Evolutionary conservation across 2,797 vertebrate genomes (phyloP), one percentile per base, ranked within the genome.

Genomic region (Anisognathus igniventris): DNA sequence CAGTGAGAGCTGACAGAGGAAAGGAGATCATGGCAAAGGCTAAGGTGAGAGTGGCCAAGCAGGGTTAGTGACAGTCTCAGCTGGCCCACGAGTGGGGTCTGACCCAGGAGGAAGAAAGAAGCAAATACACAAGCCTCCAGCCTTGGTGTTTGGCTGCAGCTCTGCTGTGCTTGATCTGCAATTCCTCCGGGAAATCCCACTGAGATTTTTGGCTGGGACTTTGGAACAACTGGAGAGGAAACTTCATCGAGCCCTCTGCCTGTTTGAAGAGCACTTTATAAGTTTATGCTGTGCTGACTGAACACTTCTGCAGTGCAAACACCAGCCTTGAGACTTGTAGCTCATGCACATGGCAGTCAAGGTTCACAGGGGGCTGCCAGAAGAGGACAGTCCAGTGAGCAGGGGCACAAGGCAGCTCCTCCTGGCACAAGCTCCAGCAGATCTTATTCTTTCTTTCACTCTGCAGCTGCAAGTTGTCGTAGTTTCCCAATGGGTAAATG

Each of bases 221-320:
- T 94, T 51, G 95, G 95, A 96, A 96, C 72, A 95, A 95, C 90
- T 50, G 64, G 77, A 95, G 86, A 94, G 95, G 88, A 96, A 95
- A 92, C 92, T 92, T 93, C 93, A 82, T 62, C 5, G 1, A 92
- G 53, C 58, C 66, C 66, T 95, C 86, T 4, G 90, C 90, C 93
- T 96, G 86, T 96, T 95, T 96, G 90, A 88, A 96, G 76, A 96
- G 67, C 88, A 92, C 93, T 94, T 90, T 57, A 14, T 27, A 73
- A 92, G 91, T 91, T 96, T 93, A 73, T 94, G 90, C 90, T 92
- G 35, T 68, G 95, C 92, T 90, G 90, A 86, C 85, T 94, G 95
- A 94, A 96, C 91, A 92, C 90, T 93, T 86, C 88, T 94, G 80
- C 80, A 86, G 74, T 72, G 86, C 86, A 94, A 96, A 94, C 65